Evolutionary conservation across 2,797 vertebrate genomes (phyloP).

Genomic region (Leptatherina wallacei): DNA sequence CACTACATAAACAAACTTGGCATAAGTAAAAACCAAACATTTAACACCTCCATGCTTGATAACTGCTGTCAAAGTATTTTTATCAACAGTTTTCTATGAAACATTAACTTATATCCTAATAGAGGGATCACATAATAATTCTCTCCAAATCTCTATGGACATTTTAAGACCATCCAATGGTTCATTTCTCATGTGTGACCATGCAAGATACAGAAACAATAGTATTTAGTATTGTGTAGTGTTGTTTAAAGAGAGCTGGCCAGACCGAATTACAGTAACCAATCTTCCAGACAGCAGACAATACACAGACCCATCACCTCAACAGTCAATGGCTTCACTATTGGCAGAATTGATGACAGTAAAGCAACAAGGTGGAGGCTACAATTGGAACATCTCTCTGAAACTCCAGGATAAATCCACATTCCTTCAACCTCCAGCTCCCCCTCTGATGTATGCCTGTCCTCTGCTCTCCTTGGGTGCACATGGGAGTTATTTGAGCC

Average conservation of each 20-base stretch:
- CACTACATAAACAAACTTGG: no score
- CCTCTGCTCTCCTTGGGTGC: slow-evolving; percentile 76
- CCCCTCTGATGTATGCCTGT: slow-evolving; percentile 74
- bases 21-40: no score
- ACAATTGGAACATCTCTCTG: slow-evolving; percentile 67
- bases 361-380: slow-evolving; percentile 59
- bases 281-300: slow-evolving; percentile 62
- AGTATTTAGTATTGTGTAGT: background rate
- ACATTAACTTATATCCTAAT: background rate
- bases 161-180: background rate
- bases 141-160: background rate
- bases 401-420: slow-evolving; percentile 68
- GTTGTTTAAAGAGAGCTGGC: slow-evolving; percentile 7
- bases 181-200: background rate
- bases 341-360: slow-evolving; percentile 72
- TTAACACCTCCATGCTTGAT: no score
- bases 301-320: slow-evolving; percentile 63
- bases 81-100: background rate
- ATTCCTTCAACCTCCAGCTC: slow-evolving; percentile 64
- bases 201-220: background rate
- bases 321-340: slow-evolving; percentile 57
- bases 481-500: slow-evolving; percentile 79
- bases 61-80: no score
- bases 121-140: background rate
- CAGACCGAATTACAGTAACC: slow-evolving; percentile 30